Evolutionary conservation across 2,797 vertebrate genomes (phyloP).

Genomic region (Atherinosoma microstoma): DNA sequence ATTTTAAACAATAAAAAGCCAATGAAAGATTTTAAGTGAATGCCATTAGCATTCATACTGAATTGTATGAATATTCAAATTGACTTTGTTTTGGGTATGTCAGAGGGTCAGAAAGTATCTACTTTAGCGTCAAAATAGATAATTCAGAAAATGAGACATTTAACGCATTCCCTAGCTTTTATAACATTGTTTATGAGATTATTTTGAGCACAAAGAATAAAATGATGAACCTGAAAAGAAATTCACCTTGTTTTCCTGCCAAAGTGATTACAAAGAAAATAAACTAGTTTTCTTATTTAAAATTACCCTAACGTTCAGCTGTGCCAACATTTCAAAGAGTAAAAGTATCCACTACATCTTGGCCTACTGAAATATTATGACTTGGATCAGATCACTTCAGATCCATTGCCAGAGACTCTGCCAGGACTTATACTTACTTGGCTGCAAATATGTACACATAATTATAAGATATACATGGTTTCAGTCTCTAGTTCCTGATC

Average conservation of each 20-base stretch:
- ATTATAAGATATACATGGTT: constrained; percentile 59
- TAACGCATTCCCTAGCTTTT: background rate
- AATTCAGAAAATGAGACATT: background rate
- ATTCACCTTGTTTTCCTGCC: constrained; percentile 31
- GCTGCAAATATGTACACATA: constrained; percentile 57
- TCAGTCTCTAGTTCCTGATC: constrained; percentile 40
- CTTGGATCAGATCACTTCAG: constrained; percentile 58
- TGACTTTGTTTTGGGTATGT: background rate
- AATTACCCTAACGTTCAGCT: constrained; percentile 28
- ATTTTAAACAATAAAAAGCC: background rate
- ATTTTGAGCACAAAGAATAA: background rate
- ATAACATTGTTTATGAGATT: background rate
- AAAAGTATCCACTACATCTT: constrained; percentile 57
- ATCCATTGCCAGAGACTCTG: constrained; percentile 64
- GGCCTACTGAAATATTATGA: constrained; percentile 63
- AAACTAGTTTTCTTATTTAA: constrained; percentile 51
- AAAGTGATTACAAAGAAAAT: constrained; percentile 40
- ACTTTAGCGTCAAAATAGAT: background rate
- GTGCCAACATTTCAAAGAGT: constrained; percentile 52
- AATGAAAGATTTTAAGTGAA: background rate
- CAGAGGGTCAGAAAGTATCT: background rate
- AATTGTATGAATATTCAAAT: background rate
- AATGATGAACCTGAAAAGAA: constrained; percentile 13
- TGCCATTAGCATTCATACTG: background rate
- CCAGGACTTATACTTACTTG: constrained; percentile 57